phyloP scores from a whole-genome alignment of 2,113 vertebrate genomes.

The Xiphophorus hellerii region DNA sequence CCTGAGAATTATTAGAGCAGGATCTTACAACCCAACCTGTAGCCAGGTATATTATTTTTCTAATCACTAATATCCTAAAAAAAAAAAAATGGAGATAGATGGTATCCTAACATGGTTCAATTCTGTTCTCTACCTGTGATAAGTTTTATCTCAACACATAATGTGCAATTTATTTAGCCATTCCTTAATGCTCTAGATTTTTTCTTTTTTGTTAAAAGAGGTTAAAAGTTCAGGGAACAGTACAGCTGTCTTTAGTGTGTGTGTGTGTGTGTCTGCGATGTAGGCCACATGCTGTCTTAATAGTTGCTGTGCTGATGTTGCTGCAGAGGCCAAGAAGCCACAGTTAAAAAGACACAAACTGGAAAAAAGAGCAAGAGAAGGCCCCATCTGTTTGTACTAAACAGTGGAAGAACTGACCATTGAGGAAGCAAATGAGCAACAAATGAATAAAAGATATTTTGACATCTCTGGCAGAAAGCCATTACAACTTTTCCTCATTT shows the following conservation, averaged over 20 bases:
- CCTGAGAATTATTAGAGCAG: slow-evolving; percentile 27
- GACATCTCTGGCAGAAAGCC: slow-evolving; percentile 33
- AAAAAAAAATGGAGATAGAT: slow-evolving; percentile 17
- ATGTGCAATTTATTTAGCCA: background rate
- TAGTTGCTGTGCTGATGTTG: slow-evolving; percentile 67
- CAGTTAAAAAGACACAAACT: slow-evolving; percentile 59
- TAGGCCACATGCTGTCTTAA: slow-evolving; percentile 77
- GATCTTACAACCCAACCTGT: slow-evolving; percentile 36
- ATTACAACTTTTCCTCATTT: slow-evolving; percentile 30
- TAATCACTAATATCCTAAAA: slow-evolving; percentile 27
- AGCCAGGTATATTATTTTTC: slow-evolving; percentile 25
- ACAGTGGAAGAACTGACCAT: slow-evolving; percentile 69
- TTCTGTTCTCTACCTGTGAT: slow-evolving; percentile 15
- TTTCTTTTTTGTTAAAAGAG: slow-evolving; percentile 40
- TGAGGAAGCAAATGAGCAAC: slow-evolving; percentile 58
- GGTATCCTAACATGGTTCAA: slow-evolving; percentile 35
- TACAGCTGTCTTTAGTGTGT: slow-evolving; percentile 25
- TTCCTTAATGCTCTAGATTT: slow-evolving; percentile 40
- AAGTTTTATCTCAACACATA: slow-evolving; percentile 9
- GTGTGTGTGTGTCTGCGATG: slow-evolving; percentile 45
- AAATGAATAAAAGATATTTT: slow-evolving; percentile 50
- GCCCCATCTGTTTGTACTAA: slow-evolving; percentile 65
- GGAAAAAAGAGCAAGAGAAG: slow-evolving; percentile 61
- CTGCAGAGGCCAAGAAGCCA: slow-evolving; percentile 67
- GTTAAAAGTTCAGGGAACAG: slow-evolving; percentile 75